phyloP scores from a whole-genome alignment of 2,113 vertebrate species.

The Antigone vipio region DNA sequence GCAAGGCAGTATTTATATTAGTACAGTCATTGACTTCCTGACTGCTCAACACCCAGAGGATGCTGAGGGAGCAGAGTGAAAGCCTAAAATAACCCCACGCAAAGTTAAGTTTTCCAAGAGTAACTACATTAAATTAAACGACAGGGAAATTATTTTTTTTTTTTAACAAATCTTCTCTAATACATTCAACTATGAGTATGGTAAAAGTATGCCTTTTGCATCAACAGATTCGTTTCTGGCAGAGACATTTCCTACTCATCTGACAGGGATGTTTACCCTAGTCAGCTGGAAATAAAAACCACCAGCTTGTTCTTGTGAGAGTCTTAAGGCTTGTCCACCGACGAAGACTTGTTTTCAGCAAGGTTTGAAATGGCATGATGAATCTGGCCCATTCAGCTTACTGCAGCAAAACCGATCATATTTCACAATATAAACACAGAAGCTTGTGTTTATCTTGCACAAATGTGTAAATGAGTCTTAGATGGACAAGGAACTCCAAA shows the following conservation, averaged over 20 bases:
- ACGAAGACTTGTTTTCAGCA: neutral
- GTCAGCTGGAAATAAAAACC: neutral
- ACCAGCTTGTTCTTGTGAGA: neutral
- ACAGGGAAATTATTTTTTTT: neutral
- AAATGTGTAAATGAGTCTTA: neutral
- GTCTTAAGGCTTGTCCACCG: too few species aligned
- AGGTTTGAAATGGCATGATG: neutral
- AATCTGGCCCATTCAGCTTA: neutral
- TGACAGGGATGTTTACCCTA: neutral
- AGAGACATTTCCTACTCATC: fast-evolving
- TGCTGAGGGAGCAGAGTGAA: neutral
- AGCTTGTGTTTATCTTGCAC: neutral
- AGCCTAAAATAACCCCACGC: neutral
- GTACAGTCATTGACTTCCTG: neutral
- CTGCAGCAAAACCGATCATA: neutral
- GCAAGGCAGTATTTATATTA: neutral
- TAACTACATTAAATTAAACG: neutral
- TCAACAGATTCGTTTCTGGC: neutral
- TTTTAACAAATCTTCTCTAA: neutral
- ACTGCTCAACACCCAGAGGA: neutral
- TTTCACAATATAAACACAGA: neutral
- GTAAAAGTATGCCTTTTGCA: neutral
- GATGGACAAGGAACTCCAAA: neutral
- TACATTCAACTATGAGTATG: neutral
- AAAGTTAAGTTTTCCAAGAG: neutral